These are phyloP conservation scores for Anguilla japonica DNA, from an alignment of 2,113 vertebrate genomes.

Conservation along the genomic window DNA sequence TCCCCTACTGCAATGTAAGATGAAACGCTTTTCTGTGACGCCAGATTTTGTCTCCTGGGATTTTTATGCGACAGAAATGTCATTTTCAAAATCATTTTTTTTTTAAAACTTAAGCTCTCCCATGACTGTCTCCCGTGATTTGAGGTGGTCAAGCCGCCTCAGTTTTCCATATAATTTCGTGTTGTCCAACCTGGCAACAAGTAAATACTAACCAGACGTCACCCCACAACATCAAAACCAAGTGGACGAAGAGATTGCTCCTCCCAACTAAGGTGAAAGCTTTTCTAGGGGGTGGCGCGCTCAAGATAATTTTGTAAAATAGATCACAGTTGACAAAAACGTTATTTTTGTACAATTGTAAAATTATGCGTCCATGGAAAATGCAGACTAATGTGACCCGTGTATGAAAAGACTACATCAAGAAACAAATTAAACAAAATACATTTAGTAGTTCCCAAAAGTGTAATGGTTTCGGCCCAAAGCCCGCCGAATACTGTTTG, in stretches of 20 bases:
- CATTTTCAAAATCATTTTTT: too few relatives aligned
- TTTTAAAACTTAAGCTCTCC: too few relatives aligned
- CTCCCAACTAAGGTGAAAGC: background rate
- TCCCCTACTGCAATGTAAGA: too few relatives aligned
- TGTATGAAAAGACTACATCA: background rate
- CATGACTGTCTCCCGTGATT: too few relatives aligned
- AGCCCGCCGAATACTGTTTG: conserved; percentile 61
- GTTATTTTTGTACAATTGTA: background rate
- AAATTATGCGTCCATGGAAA: background rate
- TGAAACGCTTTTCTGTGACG: too few relatives aligned
- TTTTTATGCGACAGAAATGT: too few relatives aligned
- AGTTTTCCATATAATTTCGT: too few relatives aligned
- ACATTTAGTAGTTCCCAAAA: background rate
- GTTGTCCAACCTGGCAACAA: too few relatives aligned
- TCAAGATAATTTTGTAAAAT: background rate
- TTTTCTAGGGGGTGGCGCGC: background rate
- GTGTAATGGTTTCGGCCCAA: conserved; percentile 37
- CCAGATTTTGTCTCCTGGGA: too few relatives aligned
- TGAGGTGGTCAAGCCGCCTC: too few relatives aligned
- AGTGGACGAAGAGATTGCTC: background rate
- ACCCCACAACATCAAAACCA: background rate
- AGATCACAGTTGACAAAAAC: background rate
- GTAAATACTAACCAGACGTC: background rate
- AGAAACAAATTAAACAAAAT: background rate
- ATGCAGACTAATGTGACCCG: background rate